Evolutionary conservation across 2,113 vertebrate species (phyloP).

Genomic region (Pithys albifrons): DNA sequence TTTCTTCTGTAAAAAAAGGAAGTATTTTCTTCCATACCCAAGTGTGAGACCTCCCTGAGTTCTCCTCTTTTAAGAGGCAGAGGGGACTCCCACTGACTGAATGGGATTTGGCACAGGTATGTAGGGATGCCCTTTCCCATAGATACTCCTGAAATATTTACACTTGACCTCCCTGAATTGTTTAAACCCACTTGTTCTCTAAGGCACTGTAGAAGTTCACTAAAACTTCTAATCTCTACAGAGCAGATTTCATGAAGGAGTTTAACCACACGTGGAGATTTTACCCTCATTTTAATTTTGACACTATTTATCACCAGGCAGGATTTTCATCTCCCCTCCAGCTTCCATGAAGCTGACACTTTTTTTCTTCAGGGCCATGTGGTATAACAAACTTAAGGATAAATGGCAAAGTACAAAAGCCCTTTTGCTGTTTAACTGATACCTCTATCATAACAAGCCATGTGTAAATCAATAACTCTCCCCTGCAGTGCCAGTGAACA

Average conservation of each 20-base stretch:
- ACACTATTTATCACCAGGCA: background rate
- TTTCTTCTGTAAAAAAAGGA: background rate
- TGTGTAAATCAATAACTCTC: background rate
- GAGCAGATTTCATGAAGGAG: background rate
- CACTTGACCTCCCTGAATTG: background rate
- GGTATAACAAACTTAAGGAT: background rate
- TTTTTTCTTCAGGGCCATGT: background rate
- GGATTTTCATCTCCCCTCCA: background rate
- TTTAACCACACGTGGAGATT: background rate
- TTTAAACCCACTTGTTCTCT: background rate
- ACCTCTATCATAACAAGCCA: background rate
- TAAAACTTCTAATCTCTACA: background rate
- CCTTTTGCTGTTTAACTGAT: background rate
- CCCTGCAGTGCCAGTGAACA: background rate
- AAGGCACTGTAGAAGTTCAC: background rate
- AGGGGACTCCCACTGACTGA: background rate
- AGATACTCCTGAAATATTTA: background rate
- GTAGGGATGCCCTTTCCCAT: background rate
- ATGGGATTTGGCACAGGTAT: background rate
- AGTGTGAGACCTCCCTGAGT: background rate
- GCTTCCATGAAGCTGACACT: background rate
- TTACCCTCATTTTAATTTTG: background rate
- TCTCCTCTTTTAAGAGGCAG: background rate
- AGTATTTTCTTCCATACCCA: rapidly evolving
- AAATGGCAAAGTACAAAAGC: background rate